phyloP scores from a whole-genome alignment of 2,113 vertebrate genomes.

The Menidia beryllina region DNA sequence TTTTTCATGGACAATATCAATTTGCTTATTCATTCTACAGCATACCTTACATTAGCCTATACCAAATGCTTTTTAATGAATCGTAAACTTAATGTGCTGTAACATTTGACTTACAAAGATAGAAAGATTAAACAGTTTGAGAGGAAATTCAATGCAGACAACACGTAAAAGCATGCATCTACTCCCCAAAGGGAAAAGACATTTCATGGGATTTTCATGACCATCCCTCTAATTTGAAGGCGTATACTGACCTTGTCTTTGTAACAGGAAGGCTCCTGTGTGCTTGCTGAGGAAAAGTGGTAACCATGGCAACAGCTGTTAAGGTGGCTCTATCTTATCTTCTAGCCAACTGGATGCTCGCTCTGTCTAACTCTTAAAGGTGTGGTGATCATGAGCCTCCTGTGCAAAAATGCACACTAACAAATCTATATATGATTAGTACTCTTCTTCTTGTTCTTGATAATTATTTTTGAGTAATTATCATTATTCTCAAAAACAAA shows the following conservation, averaged over 20 bases:
- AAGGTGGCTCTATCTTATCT: conserved; percentile 66
- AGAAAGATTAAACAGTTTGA: neutral
- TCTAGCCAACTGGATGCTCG: conserved; percentile 61
- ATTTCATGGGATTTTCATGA: conserved; percentile 34
- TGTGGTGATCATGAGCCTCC: conserved; percentile 58
- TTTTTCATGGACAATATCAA: neutral
- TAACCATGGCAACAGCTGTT: conserved; percentile 79
- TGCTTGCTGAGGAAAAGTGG: conserved; percentile 72
- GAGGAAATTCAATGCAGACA: neutral
- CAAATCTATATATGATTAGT: neutral
- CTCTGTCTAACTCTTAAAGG: conserved; percentile 22
- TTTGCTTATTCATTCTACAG: neutral
- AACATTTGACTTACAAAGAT: neutral
- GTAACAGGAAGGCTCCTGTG: conserved; percentile 25
- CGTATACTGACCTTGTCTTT: conserved; percentile 57
- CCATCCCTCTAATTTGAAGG: conserved; percentile 35
- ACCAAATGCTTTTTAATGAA: neutral
- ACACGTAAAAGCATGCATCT: neutral
- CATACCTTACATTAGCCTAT: neutral
- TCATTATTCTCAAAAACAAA: neutral
- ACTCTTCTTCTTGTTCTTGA: no score
- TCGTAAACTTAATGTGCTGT: neutral
- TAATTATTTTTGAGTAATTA: no score
- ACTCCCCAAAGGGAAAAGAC: neutral
- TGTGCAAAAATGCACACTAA: conserved; percentile 40